A percentile compares a stretch with the other conserved stretches of the same genome.
Evolutionary conservation across 2,888 invertebrate species (phyloP).

Genomic region (Hirtodrosophila alboralis): DNA sequence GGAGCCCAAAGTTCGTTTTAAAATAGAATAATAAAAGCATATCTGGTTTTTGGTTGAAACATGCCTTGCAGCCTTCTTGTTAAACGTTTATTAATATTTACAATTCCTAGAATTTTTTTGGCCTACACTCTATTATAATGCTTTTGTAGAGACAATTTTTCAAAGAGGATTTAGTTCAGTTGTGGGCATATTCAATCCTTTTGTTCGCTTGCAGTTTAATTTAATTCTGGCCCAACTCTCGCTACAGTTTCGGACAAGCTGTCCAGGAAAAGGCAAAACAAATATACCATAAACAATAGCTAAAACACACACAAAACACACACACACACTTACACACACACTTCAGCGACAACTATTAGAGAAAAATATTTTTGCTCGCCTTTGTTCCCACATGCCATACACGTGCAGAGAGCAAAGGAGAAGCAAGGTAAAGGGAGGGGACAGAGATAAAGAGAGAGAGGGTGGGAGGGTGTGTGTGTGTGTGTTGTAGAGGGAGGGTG

Average conservation of each 20-base stretch:
- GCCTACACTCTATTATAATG: constrained; percentile 20
- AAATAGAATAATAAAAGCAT: too few species aligned
- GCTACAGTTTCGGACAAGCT: constrained; percentile 57
- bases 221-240: constrained; percentile 61
- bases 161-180: constrained; percentile 25
- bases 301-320: constrained; percentile 25
- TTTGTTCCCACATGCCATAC: constrained; percentile 57
- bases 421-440: neutral
- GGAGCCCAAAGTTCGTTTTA: too few species aligned
- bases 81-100: too few species aligned
- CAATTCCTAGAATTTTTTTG: too few species aligned
- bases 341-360: constrained; percentile 79
- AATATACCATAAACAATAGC: constrained; percentile 64
- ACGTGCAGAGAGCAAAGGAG: constrained; percentile 20
- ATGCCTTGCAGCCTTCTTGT: too few species aligned
- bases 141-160: constrained; percentile 6
- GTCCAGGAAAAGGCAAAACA: constrained; percentile 69
- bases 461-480: neutral
- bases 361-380: constrained; percentile 71
- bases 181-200: constrained; percentile 25
- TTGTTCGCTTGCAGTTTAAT: constrained; percentile 41
- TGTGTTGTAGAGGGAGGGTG: neutral
- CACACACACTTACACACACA: constrained; percentile 21
- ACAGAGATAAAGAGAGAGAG: neutral
- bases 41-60: too few species aligned